Conservation (phyloP, 2,797 vertebrate species). For the Micromesistius poutassou region DNA sequence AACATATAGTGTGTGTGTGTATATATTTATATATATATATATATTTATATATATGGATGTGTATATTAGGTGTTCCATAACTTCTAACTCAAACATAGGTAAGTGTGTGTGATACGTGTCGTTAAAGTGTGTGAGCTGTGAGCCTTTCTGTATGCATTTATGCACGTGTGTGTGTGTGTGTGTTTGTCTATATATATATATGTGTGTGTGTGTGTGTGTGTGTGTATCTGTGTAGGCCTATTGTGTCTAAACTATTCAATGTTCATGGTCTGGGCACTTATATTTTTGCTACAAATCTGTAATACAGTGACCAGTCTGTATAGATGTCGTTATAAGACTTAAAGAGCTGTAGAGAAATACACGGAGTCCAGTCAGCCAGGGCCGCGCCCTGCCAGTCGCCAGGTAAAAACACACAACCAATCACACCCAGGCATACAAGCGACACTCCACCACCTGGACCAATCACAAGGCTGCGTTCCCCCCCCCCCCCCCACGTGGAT, state of each 20-base stretch:
- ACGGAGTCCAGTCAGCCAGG: slow-evolving; percentile 47
- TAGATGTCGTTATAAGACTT: slow-evolving; percentile 54
- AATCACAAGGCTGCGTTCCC: background rate
- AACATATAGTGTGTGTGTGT: slow-evolving; percentile 52
- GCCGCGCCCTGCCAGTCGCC: slow-evolving; percentile 48
- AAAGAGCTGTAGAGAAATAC: slow-evolving; percentile 66
- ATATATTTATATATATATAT: slow-evolving; percentile 60
- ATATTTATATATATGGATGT: slow-evolving; percentile 58
- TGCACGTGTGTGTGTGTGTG: slow-evolving; percentile 46
- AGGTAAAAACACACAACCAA: slow-evolving; percentile 65
- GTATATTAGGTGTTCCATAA: slow-evolving; percentile 68
- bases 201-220: slow-evolving; percentile 44
- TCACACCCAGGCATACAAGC: slow-evolving; percentile 33
- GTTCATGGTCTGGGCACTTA: slow-evolving; percentile 78
- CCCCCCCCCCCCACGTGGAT: no score
- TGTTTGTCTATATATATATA: slow-evolving; percentile 43
- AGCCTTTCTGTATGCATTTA: slow-evolving; percentile 11
- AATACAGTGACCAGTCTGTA: slow-evolving; percentile 82
- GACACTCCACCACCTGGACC: slow-evolving; percentile 12
- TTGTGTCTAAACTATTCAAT: slow-evolving; percentile 40
- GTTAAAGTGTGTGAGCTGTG: slow-evolving; percentile 20
- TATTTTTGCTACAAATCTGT: slow-evolving; percentile 78
- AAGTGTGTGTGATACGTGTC: slow-evolving; percentile 44
- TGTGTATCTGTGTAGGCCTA: slow-evolving; percentile 25
- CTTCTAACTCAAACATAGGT: slow-evolving; percentile 55